These are phyloP conservation scores for Pollachius pollachius DNA, from an alignment of 2,113 vertebrate species.

Conservation along the genomic window DNA sequence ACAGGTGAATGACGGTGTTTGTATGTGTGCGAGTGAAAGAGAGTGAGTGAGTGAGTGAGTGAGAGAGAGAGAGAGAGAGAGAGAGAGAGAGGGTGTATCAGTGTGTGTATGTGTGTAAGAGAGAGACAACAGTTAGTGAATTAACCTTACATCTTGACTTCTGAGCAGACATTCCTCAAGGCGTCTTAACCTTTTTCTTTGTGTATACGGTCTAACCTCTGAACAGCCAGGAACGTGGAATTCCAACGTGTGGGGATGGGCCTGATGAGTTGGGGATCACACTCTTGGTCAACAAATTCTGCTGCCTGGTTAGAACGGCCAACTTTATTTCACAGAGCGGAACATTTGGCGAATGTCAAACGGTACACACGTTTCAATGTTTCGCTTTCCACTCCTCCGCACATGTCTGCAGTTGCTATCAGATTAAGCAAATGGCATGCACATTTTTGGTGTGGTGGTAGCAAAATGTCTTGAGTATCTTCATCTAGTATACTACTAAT, in stretches of 20 bases:
- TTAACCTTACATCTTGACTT: slow-evolving; percentile 6
- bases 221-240: slow-evolving; percentile 2
- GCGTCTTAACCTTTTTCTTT: neutral
- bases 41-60: no score
- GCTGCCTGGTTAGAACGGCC: neutral
- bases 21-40: neutral
- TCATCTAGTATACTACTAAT: neutral
- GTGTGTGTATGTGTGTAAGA: no score
- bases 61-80: no score
- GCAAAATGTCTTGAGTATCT: neutral
- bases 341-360: neutral
- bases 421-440: slow-evolving; percentile 1
- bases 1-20: neutral
- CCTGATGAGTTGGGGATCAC: neutral
- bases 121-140: neutral
- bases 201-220: neutral
- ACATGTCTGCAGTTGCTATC: neutral
- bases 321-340: neutral
- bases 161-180: slow-evolving; percentile 1
- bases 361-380: neutral
- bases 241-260: slow-evolving; percentile 7
- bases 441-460: neutral
- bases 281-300: slow-evolving; percentile 3
- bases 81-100: neutral
- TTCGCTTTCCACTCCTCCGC: neutral